These are phyloP conservation scores for Octodonta nipae DNA, from an alignment of 2,888 invertebrate species.

Conservation along the genomic window DNA sequence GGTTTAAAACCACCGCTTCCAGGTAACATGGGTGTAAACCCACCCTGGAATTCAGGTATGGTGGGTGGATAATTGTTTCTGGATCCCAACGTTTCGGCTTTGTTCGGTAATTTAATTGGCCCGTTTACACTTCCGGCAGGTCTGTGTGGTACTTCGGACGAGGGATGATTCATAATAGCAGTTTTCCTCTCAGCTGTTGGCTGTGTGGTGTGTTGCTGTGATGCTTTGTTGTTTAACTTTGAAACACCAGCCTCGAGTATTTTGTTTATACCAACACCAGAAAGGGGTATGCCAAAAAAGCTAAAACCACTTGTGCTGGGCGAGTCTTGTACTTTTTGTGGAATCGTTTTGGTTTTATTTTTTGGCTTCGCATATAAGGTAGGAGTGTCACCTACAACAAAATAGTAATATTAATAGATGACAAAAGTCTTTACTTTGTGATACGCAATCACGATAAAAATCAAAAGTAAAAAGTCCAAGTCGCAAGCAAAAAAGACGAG, in stretches of 20 bases:
- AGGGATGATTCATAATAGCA: constrained; percentile 27
- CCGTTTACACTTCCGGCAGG: constrained; percentile 10
- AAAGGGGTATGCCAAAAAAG: constrained; percentile 73
- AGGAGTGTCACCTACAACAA: constrained; percentile 44
- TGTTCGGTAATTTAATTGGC: background rate
- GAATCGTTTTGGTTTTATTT: constrained; percentile 22
- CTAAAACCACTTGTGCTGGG: constrained; percentile 56
- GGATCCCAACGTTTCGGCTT: background rate
- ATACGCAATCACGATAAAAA: no score
- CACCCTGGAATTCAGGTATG: constrained; percentile 57
- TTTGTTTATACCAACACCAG: constrained; percentile 56
- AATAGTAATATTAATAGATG: no score
- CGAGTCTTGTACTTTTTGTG: constrained; percentile 30
- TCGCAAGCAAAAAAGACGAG: no score
- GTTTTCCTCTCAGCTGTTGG: constrained; percentile 22
- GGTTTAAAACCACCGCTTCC: constrained; percentile 63
- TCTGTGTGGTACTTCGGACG: background rate
- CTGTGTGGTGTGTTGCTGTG: constrained; percentile 25
- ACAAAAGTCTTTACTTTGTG: no score
- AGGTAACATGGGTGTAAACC: constrained; percentile 64
- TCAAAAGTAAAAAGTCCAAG: no score
- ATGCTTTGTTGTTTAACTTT: constrained; percentile 8
- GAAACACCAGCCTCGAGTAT: constrained; percentile 36
- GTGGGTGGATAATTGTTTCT: no score
- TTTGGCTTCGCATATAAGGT: constrained; percentile 44